phyloP scores from a whole-genome alignment of 2,113 vertebrate genomes.

The Onychostruthus taczanowskii region DNA sequence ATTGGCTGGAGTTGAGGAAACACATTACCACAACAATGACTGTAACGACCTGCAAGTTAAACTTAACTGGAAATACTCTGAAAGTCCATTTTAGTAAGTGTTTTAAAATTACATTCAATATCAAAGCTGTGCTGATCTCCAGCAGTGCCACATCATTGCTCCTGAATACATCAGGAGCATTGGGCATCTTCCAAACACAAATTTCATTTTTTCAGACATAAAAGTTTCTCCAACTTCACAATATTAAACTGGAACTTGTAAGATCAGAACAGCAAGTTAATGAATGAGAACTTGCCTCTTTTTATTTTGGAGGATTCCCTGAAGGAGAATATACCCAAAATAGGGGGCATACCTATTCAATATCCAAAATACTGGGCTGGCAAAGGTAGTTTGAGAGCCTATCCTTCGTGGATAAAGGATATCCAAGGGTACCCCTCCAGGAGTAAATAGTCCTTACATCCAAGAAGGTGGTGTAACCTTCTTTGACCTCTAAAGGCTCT shows the following conservation, averaged over 20 bases:
- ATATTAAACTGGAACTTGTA: neutral
- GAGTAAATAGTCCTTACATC: neutral
- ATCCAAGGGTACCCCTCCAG: neutral
- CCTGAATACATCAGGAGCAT: neutral
- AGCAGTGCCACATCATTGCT: neutral
- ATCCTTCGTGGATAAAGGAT: neutral
- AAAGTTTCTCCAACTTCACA: neutral
- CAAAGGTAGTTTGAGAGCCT: neutral
- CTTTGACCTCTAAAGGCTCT: neutral
- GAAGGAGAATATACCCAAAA: neutral
- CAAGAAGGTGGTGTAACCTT: neutral
- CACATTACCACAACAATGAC: neutral
- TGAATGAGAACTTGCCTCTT: neutral
- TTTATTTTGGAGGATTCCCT: neutral
- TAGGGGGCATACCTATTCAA: fast-evolving
- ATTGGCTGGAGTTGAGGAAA: neutral
- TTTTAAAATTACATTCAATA: neutral
- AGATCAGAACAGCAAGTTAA: neutral
- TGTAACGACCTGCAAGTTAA: neutral
- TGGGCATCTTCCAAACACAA: neutral
- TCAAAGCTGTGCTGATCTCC: neutral
- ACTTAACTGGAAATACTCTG: neutral
- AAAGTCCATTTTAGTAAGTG: neutral
- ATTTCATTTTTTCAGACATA: neutral
- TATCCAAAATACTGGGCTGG: neutral